phyloP scores from a whole-genome alignment of 2,888 invertebrate genomes.

The Heliconius aoede region DNA sequence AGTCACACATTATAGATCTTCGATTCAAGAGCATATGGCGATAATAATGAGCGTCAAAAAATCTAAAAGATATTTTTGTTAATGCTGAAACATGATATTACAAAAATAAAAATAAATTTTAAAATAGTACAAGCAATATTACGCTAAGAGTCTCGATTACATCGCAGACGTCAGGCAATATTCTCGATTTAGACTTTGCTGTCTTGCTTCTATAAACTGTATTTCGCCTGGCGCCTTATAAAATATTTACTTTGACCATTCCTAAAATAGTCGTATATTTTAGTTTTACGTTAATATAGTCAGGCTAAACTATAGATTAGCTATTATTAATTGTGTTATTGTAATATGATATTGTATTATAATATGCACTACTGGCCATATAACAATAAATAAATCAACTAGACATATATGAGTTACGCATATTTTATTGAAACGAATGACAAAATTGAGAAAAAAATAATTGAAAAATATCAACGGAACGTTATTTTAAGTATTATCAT shows the following conservation, averaged over 20 bases:
- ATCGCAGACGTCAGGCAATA: conserved; percentile 53
- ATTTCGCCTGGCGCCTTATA: conserved; percentile 35
- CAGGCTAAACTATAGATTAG: background rate
- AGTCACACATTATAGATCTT: background rate
- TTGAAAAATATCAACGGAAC: conserved; percentile 34
- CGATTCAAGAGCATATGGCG: background rate
- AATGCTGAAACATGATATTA: background rate
- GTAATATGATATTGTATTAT: too few relatives aligned
- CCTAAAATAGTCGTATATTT: conserved; percentile 9
- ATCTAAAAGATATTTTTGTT: background rate
- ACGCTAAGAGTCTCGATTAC: conserved; percentile 24
- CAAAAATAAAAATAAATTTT: conserved; percentile 13
- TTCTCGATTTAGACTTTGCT: conserved; percentile 60
- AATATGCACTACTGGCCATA: too few relatives aligned
- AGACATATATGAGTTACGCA: too few relatives aligned
- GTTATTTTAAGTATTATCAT: conserved; percentile 59
- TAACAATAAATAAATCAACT: too few relatives aligned
- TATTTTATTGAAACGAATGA: background rate
- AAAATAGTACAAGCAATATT: conserved; percentile 15
- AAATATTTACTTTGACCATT: conserved; percentile 39
- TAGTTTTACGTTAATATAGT: background rate
- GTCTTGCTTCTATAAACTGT: conserved; percentile 51
- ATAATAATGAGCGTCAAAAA: background rate
- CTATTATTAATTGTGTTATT: background rate
- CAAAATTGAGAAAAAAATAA: background rate